Evolutionary conservation across 2,797 vertebrate species (phyloP).

Genomic region (Danio jaintianensis): DNA sequence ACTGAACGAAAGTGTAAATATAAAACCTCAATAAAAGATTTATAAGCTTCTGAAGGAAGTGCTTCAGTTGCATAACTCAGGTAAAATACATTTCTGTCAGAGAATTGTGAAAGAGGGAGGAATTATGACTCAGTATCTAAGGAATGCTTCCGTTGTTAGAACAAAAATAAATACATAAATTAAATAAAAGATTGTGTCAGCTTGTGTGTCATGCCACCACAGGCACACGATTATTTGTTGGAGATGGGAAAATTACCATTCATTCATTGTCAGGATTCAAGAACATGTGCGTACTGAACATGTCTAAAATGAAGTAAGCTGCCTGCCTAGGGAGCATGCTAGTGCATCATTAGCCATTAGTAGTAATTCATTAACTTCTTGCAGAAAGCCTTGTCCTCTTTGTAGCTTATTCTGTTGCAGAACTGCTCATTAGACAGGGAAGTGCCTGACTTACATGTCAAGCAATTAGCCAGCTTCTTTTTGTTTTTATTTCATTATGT

Average conservation of each 20-base stretch:
- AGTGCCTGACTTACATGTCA: background rate
- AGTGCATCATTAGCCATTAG: background rate
- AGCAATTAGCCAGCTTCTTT: background rate
- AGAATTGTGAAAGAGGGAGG: slow-evolving; percentile 31
- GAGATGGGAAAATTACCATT: background rate
- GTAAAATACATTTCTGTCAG: background rate
- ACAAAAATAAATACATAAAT: no score
- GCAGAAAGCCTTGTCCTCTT: background rate
- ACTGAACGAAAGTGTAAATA: no score
- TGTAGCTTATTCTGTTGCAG: background rate
- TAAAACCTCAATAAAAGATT: no score
- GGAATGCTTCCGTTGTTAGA: slow-evolving; percentile 22
- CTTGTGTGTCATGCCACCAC: background rate
- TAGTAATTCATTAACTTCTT: background rate
- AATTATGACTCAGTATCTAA: slow-evolving; percentile 13
- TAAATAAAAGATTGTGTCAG: background rate
- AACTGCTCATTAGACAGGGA: background rate
- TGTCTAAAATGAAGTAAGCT: background rate
- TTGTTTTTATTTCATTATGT: background rate
- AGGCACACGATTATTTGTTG: background rate
- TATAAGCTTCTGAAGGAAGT: background rate
- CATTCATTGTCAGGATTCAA: background rate
- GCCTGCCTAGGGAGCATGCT: background rate
- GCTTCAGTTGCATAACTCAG: background rate
- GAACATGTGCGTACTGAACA: background rate